Percentiles rank a stretch among this genome's conserved stretches.
Conservation (phyloP, 53 echinoderm and acorn worm species). For the Temnopleurus reevesii region DNA sequence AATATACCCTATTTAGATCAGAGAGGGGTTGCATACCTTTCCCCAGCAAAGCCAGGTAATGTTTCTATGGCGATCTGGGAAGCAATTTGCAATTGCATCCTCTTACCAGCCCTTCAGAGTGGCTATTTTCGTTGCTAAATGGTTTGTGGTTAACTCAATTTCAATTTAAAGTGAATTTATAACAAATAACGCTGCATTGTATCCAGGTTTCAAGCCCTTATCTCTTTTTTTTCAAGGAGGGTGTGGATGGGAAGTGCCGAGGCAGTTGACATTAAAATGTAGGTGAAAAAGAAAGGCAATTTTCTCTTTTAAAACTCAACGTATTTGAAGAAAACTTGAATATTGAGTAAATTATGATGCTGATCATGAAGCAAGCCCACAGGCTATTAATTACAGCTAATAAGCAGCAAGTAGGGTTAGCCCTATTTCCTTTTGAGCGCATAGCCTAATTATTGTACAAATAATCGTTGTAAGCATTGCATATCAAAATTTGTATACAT, state of each 20-base stretch:
- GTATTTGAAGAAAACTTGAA: too few relatives aligned
- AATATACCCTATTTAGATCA: neutral
- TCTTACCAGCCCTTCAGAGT: neutral
- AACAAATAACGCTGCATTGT: neutral
- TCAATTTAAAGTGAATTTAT: slow-evolving; percentile 38
- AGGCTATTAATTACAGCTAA: neutral
- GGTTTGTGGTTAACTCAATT: slow-evolving; percentile 49
- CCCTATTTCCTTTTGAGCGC: too few relatives aligned
- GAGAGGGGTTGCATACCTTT: neutral
- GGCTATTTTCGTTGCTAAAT: slow-evolving; percentile 48
- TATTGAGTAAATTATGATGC: too few relatives aligned
- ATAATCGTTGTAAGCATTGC: too few relatives aligned
- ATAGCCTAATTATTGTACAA: too few relatives aligned
- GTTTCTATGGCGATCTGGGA: slow-evolving; percentile 33
- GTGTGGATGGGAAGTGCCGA: neutral
- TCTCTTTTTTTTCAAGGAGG: neutral
- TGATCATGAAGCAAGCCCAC: too few relatives aligned
- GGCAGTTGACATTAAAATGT: neutral
- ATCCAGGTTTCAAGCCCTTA: neutral
- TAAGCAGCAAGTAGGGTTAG: neutral
- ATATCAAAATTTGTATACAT: too few relatives aligned
- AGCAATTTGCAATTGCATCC: slow-evolving; percentile 26
- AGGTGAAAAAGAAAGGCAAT: too few relatives aligned
- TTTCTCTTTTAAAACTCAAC: too few relatives aligned
- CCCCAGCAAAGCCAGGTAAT: neutral